phyloP scores from a whole-genome alignment of 2,113 vertebrate species.

The Bos javanicus region DNA sequence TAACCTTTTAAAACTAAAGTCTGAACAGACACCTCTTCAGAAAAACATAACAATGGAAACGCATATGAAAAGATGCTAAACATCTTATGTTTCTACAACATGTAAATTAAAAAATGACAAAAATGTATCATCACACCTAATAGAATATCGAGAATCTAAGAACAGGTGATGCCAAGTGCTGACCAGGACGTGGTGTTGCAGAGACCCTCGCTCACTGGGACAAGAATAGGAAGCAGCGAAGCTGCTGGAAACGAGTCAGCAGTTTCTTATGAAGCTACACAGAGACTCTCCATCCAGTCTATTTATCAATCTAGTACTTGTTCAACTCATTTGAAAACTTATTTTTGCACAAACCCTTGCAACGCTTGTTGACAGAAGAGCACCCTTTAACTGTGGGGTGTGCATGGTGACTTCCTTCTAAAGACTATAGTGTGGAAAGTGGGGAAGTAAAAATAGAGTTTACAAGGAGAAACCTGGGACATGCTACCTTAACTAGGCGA shows the following conservation, averaged over 20 bases:
- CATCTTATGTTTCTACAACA: neutral
- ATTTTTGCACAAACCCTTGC: neutral
- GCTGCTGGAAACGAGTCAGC: accelerated
- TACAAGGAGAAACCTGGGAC: neutral
- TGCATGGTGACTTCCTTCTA: neutral
- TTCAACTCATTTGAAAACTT: neutral
- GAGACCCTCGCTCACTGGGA: neutral
- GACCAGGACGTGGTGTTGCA: neutral
- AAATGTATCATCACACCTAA: neutral
- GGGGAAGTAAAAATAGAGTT: neutral
- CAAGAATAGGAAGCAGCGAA: neutral
- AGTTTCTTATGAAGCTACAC: neutral
- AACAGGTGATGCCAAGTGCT: neutral
- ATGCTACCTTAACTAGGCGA: neutral
- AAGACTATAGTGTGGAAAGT: neutral
- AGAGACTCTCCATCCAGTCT: neutral
- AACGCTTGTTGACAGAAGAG: neutral
- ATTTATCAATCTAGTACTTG: neutral
- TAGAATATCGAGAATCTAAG: neutral
- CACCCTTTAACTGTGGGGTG: neutral
- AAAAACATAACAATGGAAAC: neutral
- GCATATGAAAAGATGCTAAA: neutral
- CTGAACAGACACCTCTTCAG: neutral
- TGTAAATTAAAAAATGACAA: neutral
- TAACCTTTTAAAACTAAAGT: neutral